phyloP scores from a whole-genome alignment of 2,113 vertebrate genomes.

The Azemiops feae region DNA sequence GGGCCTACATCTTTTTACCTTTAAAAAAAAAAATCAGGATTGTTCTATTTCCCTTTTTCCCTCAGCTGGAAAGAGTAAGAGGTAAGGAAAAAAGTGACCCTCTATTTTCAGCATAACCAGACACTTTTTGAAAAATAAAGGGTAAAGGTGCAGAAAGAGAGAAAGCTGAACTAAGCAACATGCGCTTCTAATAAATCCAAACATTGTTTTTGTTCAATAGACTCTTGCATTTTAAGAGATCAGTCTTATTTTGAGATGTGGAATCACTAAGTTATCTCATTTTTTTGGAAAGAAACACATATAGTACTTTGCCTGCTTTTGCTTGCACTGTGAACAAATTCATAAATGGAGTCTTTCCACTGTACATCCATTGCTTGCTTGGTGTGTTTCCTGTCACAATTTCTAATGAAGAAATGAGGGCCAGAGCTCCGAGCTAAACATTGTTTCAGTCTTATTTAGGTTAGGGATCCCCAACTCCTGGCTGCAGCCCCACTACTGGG shows the following conservation, averaged over 20 bases:
- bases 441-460: background rate
- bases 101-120: too few relatives aligned
- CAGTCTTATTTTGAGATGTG: constrained; percentile 36
- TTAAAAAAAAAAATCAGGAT: too few relatives aligned
- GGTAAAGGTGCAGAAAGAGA: background rate
- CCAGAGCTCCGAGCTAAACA: background rate
- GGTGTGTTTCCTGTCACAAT: constrained; percentile 26
- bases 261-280: constrained; percentile 44
- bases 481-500: background rate
- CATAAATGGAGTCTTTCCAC: constrained; percentile 7
- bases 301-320: constrained; percentile 26
- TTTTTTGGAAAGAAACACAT: constrained; percentile 35
- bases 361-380: constrained; percentile 34
- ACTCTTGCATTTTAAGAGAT: constrained; percentile 39
- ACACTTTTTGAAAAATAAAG: too few relatives aligned
- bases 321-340: constrained; percentile 33
- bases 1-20: too few relatives aligned
- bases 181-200: constrained; percentile 61
- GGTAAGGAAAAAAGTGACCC: too few relatives aligned
- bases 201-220: constrained; percentile 50
- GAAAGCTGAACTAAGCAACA: background rate
- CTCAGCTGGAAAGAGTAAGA: too few relatives aligned
- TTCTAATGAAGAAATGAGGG: constrained; percentile 1
- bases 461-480: background rate
- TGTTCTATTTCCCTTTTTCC: too few relatives aligned